Conservation (phyloP, 2,113 vertebrate species). For the Ameiurus melas region DNA sequence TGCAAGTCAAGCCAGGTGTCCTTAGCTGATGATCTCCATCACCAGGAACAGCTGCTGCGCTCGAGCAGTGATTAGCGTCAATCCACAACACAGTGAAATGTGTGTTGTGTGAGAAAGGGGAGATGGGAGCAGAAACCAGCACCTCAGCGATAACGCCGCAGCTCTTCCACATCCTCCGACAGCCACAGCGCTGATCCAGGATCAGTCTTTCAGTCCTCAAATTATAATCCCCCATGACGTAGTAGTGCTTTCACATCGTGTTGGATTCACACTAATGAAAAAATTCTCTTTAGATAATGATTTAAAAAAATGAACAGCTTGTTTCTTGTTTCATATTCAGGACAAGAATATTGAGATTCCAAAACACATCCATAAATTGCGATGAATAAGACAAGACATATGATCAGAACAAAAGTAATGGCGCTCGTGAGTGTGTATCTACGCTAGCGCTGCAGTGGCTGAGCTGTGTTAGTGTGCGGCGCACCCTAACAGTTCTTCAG, state of each 20-base stretch:
- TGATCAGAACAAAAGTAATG: background rate
- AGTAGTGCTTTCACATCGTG: background rate
- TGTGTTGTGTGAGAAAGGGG: background rate
- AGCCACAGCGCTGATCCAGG: background rate
- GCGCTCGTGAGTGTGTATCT: background rate
- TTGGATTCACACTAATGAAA: background rate
- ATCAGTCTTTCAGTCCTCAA: background rate
- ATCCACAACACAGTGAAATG: slow-evolving; percentile 26
- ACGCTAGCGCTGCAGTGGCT: background rate
- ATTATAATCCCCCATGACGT: background rate
- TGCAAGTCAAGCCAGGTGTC: slow-evolving; percentile 33
- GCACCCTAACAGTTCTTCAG: too few relatives aligned
- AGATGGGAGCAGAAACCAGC: background rate
- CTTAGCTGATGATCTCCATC: slow-evolving; percentile 41
- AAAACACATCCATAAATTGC: background rate
- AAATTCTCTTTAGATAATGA: background rate
- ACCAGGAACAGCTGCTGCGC: slow-evolving; percentile 42
- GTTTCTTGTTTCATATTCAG: background rate
- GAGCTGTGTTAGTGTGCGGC: background rate
- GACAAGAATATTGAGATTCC: background rate
- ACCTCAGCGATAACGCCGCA: background rate
- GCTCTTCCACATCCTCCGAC: background rate
- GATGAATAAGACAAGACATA: background rate
- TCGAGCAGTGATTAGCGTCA: slow-evolving; percentile 36
- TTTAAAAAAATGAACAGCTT: background rate